Conservation (phyloP, 92 coral and sea anemone genomes). For the Palythoa grandiflora region DNA sequence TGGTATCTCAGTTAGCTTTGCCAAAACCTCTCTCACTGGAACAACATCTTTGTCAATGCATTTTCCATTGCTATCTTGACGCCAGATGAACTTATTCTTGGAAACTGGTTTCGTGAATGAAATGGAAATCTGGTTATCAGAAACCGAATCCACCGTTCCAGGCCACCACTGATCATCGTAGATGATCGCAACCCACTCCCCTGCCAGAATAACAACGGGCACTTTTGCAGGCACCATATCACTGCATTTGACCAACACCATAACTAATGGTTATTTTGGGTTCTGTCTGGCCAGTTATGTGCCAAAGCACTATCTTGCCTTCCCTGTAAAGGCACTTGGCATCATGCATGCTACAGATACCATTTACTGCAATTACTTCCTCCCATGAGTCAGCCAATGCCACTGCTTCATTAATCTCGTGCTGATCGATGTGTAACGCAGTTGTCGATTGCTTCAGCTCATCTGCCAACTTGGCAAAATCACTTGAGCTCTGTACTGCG, state of each 20-base stretch:
- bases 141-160: too few relatives aligned
- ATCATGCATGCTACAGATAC: conserved; percentile 55
- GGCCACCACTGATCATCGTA: too few relatives aligned
- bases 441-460: conserved; percentile 56
- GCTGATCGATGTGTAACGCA: conserved; percentile 42
- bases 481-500: conserved; percentile 45
- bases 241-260: conserved; percentile 14
- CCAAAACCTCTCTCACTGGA: too few relatives aligned
- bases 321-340: conserved; percentile 54
- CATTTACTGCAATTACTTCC: conserved; percentile 53
- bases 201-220: too few relatives aligned
- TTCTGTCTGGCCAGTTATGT: conserved; percentile 56
- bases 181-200: too few relatives aligned
- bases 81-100: too few relatives aligned
- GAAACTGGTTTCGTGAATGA: too few relatives aligned
- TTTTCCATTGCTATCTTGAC: too few relatives aligned
- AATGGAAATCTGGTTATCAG: too few relatives aligned
- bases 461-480: conserved; percentile 20
- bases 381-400: conserved; percentile 51
- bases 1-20: too few relatives aligned
- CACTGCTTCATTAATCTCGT: conserved; percentile 43
- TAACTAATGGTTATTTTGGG: conserved; percentile 18
- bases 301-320: conserved; percentile 44
- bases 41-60: too few relatives aligned
- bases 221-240: neutral